Evolutionary conservation across 2,797 vertebrate species (phyloP).

Genomic region (Parotocinclus haroldoi): DNA sequence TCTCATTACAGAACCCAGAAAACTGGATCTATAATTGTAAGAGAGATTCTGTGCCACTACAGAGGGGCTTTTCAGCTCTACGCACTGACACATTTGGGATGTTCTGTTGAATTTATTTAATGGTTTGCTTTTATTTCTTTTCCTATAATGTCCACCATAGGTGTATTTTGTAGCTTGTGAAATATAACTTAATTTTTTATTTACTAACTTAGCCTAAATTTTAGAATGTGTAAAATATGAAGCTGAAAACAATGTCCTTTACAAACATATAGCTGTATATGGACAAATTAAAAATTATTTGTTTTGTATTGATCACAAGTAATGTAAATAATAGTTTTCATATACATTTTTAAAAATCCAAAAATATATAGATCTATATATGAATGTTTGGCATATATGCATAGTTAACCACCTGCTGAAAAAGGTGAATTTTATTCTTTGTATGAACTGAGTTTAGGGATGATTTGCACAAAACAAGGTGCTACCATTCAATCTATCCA

Average conservation of each 20-base stretch:
- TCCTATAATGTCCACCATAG: conserved; percentile 49
- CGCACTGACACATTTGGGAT: conserved; percentile 40
- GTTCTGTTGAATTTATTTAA: conserved; percentile 54
- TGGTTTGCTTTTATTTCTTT: conserved; percentile 34
- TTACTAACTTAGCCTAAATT: conserved; percentile 65
- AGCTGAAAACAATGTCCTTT: conserved; percentile 56
- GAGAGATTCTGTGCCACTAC: conserved; percentile 54
- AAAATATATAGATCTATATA: conserved; percentile 80
- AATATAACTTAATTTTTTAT: conserved; percentile 67
- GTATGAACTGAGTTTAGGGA: conserved; percentile 77
- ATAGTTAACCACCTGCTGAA: conserved; percentile 79
- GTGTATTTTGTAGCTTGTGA: conserved; percentile 79
- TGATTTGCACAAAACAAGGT: conserved; percentile 85
- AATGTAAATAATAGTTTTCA: conserved; percentile 85
- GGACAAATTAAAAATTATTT: conserved; percentile 65
- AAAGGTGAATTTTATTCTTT: conserved; percentile 84
- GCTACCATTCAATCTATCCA: conserved; percentile 80
- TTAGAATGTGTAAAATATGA: conserved; percentile 63
- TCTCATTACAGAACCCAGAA: conserved; percentile 28
- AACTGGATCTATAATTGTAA: conserved; percentile 68
- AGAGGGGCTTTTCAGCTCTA: conserved; percentile 56
- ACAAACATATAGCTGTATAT: conserved; percentile 73
- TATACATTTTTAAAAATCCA: conserved; percentile 80
- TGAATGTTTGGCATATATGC: conserved; percentile 86
- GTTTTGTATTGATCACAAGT: conserved; percentile 75